Evolutionary conservation across 2,113 vertebrate genomes (phyloP).

Genomic region (Papio anubis): DNA sequence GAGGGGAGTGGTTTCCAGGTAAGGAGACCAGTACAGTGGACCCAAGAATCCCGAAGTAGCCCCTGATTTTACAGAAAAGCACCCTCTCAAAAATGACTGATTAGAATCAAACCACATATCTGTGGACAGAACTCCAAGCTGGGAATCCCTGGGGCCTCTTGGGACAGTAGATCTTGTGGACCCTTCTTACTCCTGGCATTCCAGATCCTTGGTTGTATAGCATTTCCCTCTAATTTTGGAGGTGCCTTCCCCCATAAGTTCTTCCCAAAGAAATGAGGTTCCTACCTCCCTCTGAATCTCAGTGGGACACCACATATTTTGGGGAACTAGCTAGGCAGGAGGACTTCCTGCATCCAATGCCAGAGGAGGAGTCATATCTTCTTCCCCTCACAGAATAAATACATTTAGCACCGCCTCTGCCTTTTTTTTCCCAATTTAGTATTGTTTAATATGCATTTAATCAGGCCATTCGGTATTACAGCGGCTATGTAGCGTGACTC

Average conservation of each 20-base stretch:
- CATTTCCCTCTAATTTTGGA: background rate
- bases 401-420: constrained; percentile 79
- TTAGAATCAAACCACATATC: background rate
- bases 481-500: constrained; percentile 89
- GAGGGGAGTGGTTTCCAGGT: background rate
- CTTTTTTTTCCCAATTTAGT: constrained; percentile 87
- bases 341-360: background rate
- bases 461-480: constrained; percentile 91
- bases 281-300: background rate
- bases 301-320: background rate
- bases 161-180: background rate
- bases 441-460: constrained; percentile 95
- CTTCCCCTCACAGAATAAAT: constrained; percentile 83
- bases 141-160: background rate
- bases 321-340: background rate
- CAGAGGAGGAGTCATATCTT: constrained; percentile 79
- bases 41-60: background rate
- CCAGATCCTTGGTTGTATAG: background rate
- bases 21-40: background rate
- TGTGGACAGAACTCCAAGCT: background rate
- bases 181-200: background rate
- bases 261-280: background rate
- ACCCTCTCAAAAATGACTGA: background rate
- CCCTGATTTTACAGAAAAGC: background rate
- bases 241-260: background rate